phyloP scores from a whole-genome alignment of 2,888 invertebrate species.

The Mythimna ferrago region DNA sequence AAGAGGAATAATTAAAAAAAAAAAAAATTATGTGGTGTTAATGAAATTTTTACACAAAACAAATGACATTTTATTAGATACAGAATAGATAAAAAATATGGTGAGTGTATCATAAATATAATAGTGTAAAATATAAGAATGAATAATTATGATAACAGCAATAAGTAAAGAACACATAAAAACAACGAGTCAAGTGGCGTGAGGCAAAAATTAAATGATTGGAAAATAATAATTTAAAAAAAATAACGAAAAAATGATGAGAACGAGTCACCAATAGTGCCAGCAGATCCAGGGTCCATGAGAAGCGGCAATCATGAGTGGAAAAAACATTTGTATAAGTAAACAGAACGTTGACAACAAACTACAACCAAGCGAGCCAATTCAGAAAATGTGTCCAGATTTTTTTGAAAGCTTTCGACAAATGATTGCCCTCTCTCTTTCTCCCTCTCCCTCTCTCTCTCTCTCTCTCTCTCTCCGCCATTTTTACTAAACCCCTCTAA shows the following conservation, averaged over 20 bases:
- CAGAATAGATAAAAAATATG: conserved; percentile 11
- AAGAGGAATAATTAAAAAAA: conserved; percentile 1
- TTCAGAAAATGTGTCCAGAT: conserved; percentile 94
- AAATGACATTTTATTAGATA: conserved; percentile 23
- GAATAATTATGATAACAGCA: conserved; percentile 15
- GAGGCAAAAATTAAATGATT: conserved; percentile 68
- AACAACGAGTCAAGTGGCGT: conserved; percentile 82
- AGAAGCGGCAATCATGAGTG: conserved; percentile 91
- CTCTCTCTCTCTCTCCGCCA: conserved; percentile 56
- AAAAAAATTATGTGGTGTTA: neutral
- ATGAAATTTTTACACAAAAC: conserved; percentile 13
- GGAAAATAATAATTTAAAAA: conserved; percentile 62
- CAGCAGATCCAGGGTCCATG: conserved; percentile 88
- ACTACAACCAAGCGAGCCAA: conserved; percentile 81
- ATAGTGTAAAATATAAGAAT: conserved; percentile 8
- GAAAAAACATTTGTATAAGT: conserved; percentile 89
- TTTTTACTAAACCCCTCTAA: conserved; percentile 74
- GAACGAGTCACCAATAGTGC: conserved; percentile 86
- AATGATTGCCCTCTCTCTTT: conserved; percentile 87
- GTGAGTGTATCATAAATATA: conserved; percentile 12
- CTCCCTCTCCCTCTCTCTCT: conserved; percentile 1
- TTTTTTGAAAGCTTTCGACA: conserved; percentile 90
- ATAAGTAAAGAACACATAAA: conserved; percentile 23
- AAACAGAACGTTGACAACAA: conserved; percentile 73
- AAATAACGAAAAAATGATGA: conserved; percentile 63